A percentile compares a stretch with the other conserved stretches of the same genome.
These are phyloP conservation scores for Drosophila pseudotakahashii DNA, from an alignment of 2,888 invertebrate species.

Conservation along the genomic window DNA sequence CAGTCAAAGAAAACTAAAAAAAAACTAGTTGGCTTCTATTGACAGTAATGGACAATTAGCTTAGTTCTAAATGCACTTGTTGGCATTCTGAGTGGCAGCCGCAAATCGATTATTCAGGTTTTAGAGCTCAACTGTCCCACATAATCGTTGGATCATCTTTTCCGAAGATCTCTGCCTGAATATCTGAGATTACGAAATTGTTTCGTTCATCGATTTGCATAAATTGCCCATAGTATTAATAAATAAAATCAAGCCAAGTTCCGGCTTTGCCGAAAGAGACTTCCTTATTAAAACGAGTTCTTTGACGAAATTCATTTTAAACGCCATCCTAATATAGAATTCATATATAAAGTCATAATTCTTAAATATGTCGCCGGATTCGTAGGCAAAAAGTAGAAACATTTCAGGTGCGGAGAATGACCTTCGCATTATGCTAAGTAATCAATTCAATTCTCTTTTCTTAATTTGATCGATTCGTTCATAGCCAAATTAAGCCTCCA, in stretches of 20 bases:
- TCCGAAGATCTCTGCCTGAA: constrained; percentile 16
- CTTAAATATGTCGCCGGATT: constrained; percentile 26
- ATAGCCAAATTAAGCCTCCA: constrained; percentile 22
- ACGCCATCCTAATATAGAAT: constrained; percentile 36
- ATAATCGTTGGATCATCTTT: constrained; percentile 15
- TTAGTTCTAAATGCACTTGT: constrained; percentile 47
- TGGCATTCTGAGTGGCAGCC: constrained; percentile 25
- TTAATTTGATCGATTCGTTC: constrained; percentile 28
- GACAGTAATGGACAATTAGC: constrained; percentile 74
- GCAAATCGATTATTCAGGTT: constrained; percentile 33
- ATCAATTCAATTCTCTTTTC: constrained; percentile 30
- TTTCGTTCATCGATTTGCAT: constrained; percentile 32
- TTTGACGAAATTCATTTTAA: constrained; percentile 12
- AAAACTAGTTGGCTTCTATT: constrained; percentile 56
- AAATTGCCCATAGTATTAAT: constrained; percentile 30
- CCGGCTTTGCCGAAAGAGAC: constrained; percentile 57
- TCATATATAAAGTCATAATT: constrained; percentile 37
- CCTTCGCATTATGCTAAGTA: constrained; percentile 46
- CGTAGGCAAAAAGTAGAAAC: background rate
- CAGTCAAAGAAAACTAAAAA: constrained; percentile 4
- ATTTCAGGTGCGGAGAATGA: constrained; percentile 18
- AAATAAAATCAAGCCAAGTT: constrained; percentile 53
- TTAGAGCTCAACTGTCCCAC: constrained; percentile 20
- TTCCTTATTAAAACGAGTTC: constrained; percentile 56
- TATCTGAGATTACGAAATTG: constrained; percentile 27